These are phyloP conservation scores for Heliconius melpomene DNA, from an alignment of 1,140 invertebrate species.

Conservation along the genomic window DNA sequence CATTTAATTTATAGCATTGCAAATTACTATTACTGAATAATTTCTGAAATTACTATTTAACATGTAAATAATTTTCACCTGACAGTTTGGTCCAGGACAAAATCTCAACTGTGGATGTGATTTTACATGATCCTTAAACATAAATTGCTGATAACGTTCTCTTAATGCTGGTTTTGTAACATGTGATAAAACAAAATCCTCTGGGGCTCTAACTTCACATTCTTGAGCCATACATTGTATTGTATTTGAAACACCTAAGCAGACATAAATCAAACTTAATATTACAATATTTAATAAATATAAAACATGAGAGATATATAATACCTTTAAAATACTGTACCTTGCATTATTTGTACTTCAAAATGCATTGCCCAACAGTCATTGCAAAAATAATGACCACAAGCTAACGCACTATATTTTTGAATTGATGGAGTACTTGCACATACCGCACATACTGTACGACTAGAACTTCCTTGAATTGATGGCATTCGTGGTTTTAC, in stretches of 20 bases:
- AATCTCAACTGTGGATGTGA: constrained; percentile 95
- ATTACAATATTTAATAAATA: not conserved
- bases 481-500: constrained; percentile 85
- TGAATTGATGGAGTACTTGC: constrained; percentile 82
- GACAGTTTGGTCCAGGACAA: constrained; percentile 98
- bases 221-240: constrained; percentile 98
- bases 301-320: not conserved
- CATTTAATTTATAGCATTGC: not conserved
- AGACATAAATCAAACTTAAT: constrained; percentile 20
- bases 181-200: constrained; percentile 96
- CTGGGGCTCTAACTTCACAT: constrained; percentile 95
- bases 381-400: constrained; percentile 96
- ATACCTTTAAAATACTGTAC: constrained; percentile 57
- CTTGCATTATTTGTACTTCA: constrained; percentile 96
- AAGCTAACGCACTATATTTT: constrained; percentile 90
- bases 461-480: constrained; percentile 58
- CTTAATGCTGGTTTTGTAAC: constrained; percentile 89
- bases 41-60: too few relatives aligned
- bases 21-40: too few relatives aligned
- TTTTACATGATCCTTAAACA: constrained; percentile 97
- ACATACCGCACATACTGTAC: constrained; percentile 82
- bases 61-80: constrained; percentile 76
- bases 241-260: constrained; percentile 85
- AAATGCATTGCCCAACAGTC: constrained; percentile 98
- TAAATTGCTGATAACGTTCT: constrained; percentile 96